Evolutionary conservation across 2,797 vertebrate species (phyloP).

Genomic region (Gorsachius magnificus): DNA sequence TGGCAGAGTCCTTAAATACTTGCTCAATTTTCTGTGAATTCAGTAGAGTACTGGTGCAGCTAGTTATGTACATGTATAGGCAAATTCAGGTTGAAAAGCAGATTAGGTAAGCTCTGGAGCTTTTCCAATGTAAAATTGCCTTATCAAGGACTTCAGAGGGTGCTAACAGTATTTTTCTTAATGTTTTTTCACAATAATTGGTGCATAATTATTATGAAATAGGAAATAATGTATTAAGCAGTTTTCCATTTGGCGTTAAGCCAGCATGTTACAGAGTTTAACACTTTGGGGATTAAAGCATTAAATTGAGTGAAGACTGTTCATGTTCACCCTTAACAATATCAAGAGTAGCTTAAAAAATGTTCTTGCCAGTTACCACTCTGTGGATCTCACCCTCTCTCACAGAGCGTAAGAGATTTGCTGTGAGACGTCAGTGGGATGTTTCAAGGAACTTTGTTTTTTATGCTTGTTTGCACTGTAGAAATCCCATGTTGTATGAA

Average conservation of each 20-base stretch:
- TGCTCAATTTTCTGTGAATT: neutral
- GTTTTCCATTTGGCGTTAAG: neutral
- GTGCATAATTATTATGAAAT: neutral
- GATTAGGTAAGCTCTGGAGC: neutral
- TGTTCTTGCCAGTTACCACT: neutral
- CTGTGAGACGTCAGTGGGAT: neutral
- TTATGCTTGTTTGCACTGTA: neutral
- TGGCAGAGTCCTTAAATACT: neutral
- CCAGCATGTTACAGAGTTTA: fast-evolving
- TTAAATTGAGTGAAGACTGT: neutral
- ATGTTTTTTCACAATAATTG: neutral
- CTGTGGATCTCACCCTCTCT: neutral
- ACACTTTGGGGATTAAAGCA: neutral
- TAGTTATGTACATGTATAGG: neutral
- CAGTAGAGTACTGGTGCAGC: neutral
- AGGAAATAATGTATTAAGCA: neutral
- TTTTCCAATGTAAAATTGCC: neutral
- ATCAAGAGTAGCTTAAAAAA: neutral
- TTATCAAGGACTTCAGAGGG: neutral
- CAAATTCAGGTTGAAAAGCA: neutral
- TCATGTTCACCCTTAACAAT: neutral
- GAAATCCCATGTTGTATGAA: neutral
- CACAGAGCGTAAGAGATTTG: neutral
- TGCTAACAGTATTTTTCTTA: neutral
- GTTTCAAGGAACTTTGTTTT: neutral